Evolutionary conservation across 2,888 invertebrate species (phyloP), one percentile per base, ranked within the genome.

Genomic region (Callyntrura guangdongensis): DNA sequence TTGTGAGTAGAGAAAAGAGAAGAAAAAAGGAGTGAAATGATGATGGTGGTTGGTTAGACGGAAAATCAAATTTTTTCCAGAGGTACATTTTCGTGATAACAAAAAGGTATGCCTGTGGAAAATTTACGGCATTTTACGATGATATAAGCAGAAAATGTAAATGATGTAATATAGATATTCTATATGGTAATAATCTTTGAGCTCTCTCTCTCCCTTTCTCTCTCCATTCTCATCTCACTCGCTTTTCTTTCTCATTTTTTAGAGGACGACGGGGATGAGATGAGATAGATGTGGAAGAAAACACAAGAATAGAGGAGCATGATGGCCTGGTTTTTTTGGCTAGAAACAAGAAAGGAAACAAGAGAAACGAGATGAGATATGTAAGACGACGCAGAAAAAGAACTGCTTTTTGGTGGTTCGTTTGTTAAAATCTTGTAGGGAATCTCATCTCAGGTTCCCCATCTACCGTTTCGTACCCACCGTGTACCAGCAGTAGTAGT

Each of bases 61-160:
- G 90, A 90, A 90, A 90, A 90, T 90, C 90, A 86, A 90, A 86
- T 90, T 86, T 67, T 90, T 90, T 86, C 86, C 82, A 82, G 81
- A 79, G 79, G 82, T 79, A 74, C 84, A 90, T 90, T 90, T 79
- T 81, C 81, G 64, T 77, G 90, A 90, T 81, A 72, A 82, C 82
- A 74, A 86, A 59, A 86, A 86, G 69, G 82, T 74, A 81, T 69
- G 82, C 82, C 47, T 90, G 81, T 56, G 82, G 86, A 86, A 86
- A 86, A 86, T 85, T 90, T 81, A 81, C 85, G 22, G 84, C 59
- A 89, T 82, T 74, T 82, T 84, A 64, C 36, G 77, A 79, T 67
- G 84, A 83, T 64, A 77, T 74, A 89, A 84, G 67, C 79, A 85
- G 59, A 90, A 90, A 85, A 90, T 90, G 85, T 85, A 90, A 85